A percentile compares a stretch with the other conserved stretches of the same genome.
These are phyloP conservation scores for Tachycineta bicolor DNA, from an alignment of 2,113 vertebrate genomes.

Conservation along the genomic window DNA sequence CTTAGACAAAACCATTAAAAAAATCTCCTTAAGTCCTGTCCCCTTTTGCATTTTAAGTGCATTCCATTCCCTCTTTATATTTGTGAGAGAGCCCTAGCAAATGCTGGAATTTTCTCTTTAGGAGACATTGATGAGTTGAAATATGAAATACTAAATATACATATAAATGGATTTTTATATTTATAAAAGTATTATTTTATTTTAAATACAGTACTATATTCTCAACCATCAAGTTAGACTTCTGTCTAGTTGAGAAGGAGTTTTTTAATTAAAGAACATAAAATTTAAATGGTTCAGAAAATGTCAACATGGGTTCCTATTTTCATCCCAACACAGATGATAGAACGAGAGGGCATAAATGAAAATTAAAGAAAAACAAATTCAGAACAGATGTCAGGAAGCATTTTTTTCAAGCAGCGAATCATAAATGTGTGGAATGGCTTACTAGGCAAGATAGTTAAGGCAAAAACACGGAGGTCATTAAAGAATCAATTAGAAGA, in stretches of 20 bases:
- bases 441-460: constrained; percentile 73
- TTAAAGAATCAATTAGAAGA: constrained; percentile 71
- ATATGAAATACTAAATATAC: neutral
- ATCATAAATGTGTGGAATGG: constrained; percentile 74
- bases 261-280: constrained; percentile 80
- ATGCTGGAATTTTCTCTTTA: neutral
- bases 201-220: constrained; percentile 4
- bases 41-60: neutral
- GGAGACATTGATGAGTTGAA: neutral
- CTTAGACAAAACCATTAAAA: neutral
- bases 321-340: constrained; percentile 81
- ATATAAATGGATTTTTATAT: neutral
- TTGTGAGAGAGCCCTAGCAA: neutral
- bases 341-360: constrained; percentile 80
- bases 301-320: constrained; percentile 81
- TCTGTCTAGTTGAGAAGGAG: constrained; percentile 59
- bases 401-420: constrained; percentile 67
- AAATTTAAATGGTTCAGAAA: constrained; percentile 78
- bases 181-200: neutral
- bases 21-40: neutral
- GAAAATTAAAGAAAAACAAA: constrained; percentile 83
- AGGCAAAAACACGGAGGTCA: constrained; percentile 61
- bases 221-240: constrained; percentile 60
- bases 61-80: neutral
- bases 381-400: constrained; percentile 81